Conservation (phyloP, 2,888 invertebrate genomes). For the Pogonocherus hispidulus region DNA sequence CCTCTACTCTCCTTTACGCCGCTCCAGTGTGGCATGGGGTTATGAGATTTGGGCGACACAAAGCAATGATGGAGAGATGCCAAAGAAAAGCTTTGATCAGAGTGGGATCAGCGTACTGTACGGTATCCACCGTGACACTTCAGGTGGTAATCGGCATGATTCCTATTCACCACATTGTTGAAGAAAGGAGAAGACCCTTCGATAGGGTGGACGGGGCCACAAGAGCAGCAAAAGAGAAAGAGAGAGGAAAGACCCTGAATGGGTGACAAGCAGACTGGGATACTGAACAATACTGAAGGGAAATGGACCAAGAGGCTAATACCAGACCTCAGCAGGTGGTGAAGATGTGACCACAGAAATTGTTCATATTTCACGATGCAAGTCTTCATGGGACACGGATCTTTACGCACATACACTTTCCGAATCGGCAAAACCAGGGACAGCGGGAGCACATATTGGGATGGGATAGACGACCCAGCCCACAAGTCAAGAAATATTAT, state of each 20-base stretch:
- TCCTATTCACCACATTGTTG: not conserved
- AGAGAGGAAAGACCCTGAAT: not conserved
- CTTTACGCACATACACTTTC: too few relatives aligned
- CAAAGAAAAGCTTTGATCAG: not conserved
- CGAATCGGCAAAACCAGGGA: too few relatives aligned
- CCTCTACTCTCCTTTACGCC: not conserved
- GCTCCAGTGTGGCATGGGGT: not conserved
- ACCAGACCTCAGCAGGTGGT: not conserved
- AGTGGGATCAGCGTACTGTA: not conserved
- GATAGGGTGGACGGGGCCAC: not conserved
- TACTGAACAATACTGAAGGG: not conserved
- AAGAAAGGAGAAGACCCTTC: not conserved
- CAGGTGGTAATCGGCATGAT: not conserved
- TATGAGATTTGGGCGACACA: not conserved
- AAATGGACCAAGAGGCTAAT: not conserved
- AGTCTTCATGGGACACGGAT: not conserved
- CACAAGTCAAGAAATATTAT: too few relatives aligned
- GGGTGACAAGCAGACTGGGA: not conserved
- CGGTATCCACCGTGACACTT: not conserved
- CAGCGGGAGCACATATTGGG: too few relatives aligned
- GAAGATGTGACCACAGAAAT: not conserved
- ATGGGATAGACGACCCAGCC: too few relatives aligned
- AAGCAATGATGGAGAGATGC: not conserved
- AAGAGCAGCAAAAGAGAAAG: not conserved
- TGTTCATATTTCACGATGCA: not conserved